Evolutionary conservation across 2,797 vertebrate species (phyloP).

Genomic region (Antennarius maculatus): DNA sequence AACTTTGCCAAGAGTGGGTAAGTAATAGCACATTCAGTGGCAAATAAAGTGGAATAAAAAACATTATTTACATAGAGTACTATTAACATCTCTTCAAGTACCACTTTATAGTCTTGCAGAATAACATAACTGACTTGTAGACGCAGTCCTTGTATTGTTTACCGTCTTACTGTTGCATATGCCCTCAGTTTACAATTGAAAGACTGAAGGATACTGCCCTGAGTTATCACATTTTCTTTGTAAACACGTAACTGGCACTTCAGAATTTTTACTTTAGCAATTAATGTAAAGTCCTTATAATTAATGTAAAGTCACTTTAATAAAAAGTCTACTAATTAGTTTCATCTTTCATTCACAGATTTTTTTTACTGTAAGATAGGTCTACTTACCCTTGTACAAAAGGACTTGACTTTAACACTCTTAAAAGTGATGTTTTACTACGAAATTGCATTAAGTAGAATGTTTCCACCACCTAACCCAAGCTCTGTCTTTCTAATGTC

Average conservation of each 20-base stretch:
- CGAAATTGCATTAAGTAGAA: conserved; percentile 1
- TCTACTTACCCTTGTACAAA: conserved; percentile 13
- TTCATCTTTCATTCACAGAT: conserved; percentile 17
- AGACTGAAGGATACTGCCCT: conserved; percentile 33
- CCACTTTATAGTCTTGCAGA: conserved; percentile 15
- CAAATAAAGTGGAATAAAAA: not conserved
- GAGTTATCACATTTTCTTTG: conserved; percentile 33
- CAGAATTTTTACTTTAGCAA: conserved; percentile 13
- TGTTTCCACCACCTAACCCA: not conserved
- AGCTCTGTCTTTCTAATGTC: conserved; percentile 16
- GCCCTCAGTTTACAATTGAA: conserved; percentile 48
- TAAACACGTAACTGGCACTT: conserved; percentile 21
- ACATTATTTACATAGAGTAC: conserved; percentile 1
- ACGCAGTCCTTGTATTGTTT: conserved; percentile 19
- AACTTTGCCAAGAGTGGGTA: conserved; percentile 99
- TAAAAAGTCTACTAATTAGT: conserved; percentile 25
- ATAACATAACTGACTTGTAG: conserved; percentile 14
- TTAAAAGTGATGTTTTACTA: conserved; percentile 5
- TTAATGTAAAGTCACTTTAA: conserved; percentile 30
- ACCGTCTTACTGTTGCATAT: not conserved
- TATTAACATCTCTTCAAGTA: not conserved
- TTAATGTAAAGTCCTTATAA: conserved; percentile 34
- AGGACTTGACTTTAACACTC: conserved; percentile 3
- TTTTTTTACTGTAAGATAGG: conserved; percentile 3
- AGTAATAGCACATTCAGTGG: conserved; percentile 49